Percentiles rank a stretch among this genome's conserved stretches.
These are phyloP conservation scores for Apis dorsata DNA, from an alignment of 1,140 invertebrate genomes.

Conservation along the genomic window DNA sequence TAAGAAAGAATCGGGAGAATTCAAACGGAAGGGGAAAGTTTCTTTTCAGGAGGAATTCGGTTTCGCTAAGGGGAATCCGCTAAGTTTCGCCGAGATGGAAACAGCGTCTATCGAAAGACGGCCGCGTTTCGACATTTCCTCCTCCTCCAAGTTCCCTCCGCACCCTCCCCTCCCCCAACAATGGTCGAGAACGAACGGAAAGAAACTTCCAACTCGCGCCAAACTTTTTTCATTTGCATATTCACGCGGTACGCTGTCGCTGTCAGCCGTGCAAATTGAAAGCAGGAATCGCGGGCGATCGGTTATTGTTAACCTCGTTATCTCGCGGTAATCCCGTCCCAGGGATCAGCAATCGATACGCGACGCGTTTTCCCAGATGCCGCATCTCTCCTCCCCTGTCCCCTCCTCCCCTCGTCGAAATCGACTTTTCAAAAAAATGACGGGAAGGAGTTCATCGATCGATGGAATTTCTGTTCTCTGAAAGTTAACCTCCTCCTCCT, in stretches of 20 bases:
- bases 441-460: not conserved
- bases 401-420: not conserved
- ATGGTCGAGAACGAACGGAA: not conserved
- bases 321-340: constrained; percentile 49
- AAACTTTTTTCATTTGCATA: constrained; percentile 42
- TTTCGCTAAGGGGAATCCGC: not conserved
- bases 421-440: not conserved
- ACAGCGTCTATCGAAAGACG: not conserved
- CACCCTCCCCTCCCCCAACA: not conserved
- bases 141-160: too few relatives aligned
- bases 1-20: not conserved
- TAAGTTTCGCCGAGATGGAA: not conserved
- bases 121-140: constrained; percentile 7
- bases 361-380: constrained; percentile 30
- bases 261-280: constrained; percentile 25
- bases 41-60: not conserved
- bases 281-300: constrained; percentile 14
- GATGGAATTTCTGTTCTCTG: too few relatives aligned
- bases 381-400: not conserved
- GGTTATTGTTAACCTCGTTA: constrained; percentile 66
- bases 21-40: not conserved
- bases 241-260: constrained; percentile 15
- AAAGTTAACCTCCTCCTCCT: too few relatives aligned
- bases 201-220: not conserved
- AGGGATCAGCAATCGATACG: constrained; percentile 46